A percentile compares a stretch with the other conserved stretches of the same genome.
Evolutionary conservation across 2,888 invertebrate genomes (phyloP).

Genomic region (Congeria kusceri): DNA sequence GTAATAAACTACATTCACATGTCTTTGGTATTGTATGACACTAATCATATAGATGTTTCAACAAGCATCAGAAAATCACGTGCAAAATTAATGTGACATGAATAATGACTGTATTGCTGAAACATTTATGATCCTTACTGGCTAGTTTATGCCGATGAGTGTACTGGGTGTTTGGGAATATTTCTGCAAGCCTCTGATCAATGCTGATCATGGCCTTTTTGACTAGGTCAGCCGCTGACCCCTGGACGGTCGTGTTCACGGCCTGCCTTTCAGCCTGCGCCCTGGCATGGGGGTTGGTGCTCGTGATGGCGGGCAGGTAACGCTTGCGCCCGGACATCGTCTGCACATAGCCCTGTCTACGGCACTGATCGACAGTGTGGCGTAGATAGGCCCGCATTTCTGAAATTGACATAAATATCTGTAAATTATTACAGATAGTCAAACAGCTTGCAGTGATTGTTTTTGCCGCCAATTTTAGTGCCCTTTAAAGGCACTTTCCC

Average conservation of each 20-base stretch:
- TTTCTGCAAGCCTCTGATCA: slow-evolving; percentile 87
- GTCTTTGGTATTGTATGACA: too few species aligned
- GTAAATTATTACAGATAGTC: too few species aligned
- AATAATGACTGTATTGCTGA: too few species aligned
- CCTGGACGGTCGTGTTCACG: slow-evolving; percentile 97
- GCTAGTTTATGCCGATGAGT: slow-evolving; percentile 67
- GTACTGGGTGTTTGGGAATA: slow-evolving; percentile 84
- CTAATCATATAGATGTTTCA: too few species aligned
- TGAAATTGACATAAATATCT: slow-evolving; percentile 63
- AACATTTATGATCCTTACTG: too few species aligned
- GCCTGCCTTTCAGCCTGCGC: slow-evolving; percentile 95
- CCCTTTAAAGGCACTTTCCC: too few species aligned
- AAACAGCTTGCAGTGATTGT: too few species aligned
- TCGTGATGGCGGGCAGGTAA: slow-evolving; percentile 89
- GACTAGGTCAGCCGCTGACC: slow-evolving; percentile 97
- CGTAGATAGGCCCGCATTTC: slow-evolving; percentile 89
- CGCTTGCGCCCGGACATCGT: slow-evolving; percentile 93
- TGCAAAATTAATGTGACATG: too few species aligned
- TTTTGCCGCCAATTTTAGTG: too few species aligned
- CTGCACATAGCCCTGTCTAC: slow-evolving; percentile 91
- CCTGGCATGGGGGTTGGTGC: slow-evolving; percentile 88
- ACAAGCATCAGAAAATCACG: too few species aligned
- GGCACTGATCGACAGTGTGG: slow-evolving; percentile 89
- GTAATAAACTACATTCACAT: too few species aligned
- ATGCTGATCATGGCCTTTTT: slow-evolving; percentile 95